Conservation (phyloP, 2,888 invertebrate species). For the Drosophila flavopinicola region DNA sequence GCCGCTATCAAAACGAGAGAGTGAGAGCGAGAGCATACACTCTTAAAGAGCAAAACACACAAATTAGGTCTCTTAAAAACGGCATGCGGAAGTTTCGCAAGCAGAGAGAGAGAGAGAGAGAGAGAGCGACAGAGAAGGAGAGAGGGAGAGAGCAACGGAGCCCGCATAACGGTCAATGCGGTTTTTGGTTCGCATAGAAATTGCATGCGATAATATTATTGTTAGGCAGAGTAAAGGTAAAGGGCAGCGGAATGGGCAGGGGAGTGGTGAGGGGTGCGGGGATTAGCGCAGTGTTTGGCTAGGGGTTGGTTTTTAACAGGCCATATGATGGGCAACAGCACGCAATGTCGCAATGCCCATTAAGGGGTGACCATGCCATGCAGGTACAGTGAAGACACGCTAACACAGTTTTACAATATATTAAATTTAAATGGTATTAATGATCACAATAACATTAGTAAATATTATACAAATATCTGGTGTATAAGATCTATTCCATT, state of each 20-base stretch:
- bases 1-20: constrained; percentile 46
- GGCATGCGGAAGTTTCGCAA: constrained; percentile 44
- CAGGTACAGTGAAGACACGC: constrained; percentile 22
- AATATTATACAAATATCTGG: too few relatives aligned
- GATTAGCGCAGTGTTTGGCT: not conserved
- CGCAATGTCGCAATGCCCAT: constrained; percentile 14
- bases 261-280: not conserved
- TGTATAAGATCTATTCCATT: too few relatives aligned
- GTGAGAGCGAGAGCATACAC: constrained; percentile 1
- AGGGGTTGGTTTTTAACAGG: constrained; percentile 48
- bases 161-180: constrained; percentile 57
- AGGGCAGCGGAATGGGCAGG: not conserved
- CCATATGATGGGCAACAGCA: constrained; percentile 22
- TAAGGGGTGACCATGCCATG: constrained; percentile 50
- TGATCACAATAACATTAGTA: too few relatives aligned
- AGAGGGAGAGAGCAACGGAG: not conserved
- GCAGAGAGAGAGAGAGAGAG: constrained; percentile 6
- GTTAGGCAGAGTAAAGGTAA: too few relatives aligned
- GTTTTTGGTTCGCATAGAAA: constrained; percentile 10
- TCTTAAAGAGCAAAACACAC: constrained; percentile 15
- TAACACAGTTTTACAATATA: too few relatives aligned
- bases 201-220: constrained; percentile 58
- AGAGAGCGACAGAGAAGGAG: not conserved
- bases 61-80: constrained; percentile 40
- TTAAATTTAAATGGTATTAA: too few relatives aligned